phyloP scores from a whole-genome alignment of 2,797 vertebrate genomes.

The Myotis pilosus region DNA sequence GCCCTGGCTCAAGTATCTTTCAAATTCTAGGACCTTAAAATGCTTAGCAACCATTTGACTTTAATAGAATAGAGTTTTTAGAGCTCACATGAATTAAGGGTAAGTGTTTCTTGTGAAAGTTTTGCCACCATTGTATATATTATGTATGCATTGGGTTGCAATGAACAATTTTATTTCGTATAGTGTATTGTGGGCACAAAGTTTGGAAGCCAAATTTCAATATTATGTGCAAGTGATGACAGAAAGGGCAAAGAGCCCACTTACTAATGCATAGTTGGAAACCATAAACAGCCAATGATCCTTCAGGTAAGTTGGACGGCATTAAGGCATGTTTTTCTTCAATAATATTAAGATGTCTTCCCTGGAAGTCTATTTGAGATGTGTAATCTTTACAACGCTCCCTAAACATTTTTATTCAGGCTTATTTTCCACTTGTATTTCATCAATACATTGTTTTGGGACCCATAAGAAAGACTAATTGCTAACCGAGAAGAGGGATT shows the following conservation, averaged over 20 bases:
- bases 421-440: slow-evolving; percentile 53
- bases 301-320: background rate
- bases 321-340: background rate
- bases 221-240: background rate
- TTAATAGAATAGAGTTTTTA: background rate
- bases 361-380: slow-evolving; percentile 3
- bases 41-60: background rate
- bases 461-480: slow-evolving; percentile 35
- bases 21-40: background rate
- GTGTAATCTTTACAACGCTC: slow-evolving; percentile 31
- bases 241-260: background rate
- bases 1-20: background rate
- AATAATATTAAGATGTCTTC: background rate
- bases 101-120: background rate
- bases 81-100: background rate
- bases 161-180: background rate
- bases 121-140: background rate
- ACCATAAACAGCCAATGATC: background rate
- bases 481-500: background rate
- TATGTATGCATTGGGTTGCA: background rate
- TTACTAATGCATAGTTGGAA: background rate
- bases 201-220: background rate
- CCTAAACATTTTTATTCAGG: slow-evolving; percentile 17
- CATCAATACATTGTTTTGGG: slow-evolving; percentile 48
- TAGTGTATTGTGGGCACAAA: background rate